Evolutionary conservation across 1,140 invertebrate genomes (phyloP), one percentile per base, ranked within the genome.

Genomic region (Medauroidea extradentata): DNA sequence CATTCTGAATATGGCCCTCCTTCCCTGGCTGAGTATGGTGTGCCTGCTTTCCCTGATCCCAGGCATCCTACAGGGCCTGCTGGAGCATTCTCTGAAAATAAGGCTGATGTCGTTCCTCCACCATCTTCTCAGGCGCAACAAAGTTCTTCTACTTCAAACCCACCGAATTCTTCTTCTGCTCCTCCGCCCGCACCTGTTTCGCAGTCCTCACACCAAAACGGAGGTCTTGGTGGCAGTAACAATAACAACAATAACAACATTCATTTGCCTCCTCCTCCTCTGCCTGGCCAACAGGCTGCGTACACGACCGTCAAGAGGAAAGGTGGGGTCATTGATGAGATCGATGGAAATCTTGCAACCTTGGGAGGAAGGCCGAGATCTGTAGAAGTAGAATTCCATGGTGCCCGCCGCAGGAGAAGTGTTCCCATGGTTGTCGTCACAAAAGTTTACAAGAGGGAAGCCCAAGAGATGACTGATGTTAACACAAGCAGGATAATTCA

Each of bases 401-500:
- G 88, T 24, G 85, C 81, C 14, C 82, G 85, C 64, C 78, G 84
- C 69, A 76, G 83, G 65, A 78, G 85, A 69, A 73, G 79, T 61
- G 44, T 55, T n/a, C 19, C 59, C 62, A 83, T 81, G 41, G 66
- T 86, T 39, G 79, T 86, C 18, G 79, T 85, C 2, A 81, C 82
- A 29, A 82, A 89, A 65, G 87, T 92, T 50, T 91, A 92, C 79
- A 92, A 91, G 68, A 81, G 90, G 53, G 89, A 89, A 61, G 85
- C 91, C 48, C 90, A 93, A 76, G 90, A 93, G 74, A 94, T 94
- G 91, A 94, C 91, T 16, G 93, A 96, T 69, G 91, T 96, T 0
- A 91, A 93, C 68, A 96, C 93, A 19, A 91, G 89, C 68, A 80
- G 92, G 66, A 89, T 85, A 27, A 94, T 96, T 65, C 93, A 94